Conservation (phyloP, 2,888 invertebrate genomes). For the Aethes cnicana region DNA sequence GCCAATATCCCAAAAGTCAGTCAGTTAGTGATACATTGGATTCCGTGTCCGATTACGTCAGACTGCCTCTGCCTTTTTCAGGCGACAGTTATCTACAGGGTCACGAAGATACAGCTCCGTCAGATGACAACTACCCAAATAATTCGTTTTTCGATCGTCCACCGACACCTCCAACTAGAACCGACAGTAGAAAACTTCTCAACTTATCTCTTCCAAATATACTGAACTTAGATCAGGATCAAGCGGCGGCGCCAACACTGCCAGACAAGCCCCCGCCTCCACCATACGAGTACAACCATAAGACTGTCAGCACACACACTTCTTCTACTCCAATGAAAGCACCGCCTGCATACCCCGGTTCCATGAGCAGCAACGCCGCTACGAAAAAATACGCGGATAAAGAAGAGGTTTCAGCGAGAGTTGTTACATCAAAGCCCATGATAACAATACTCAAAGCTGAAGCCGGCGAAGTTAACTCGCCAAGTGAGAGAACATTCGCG, state of each 20-base stretch:
- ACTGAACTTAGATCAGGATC: slow-evolving; percentile 60
- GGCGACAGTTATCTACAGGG: slow-evolving; percentile 83
- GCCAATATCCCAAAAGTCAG: slow-evolving; percentile 87
- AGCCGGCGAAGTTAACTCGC: slow-evolving; percentile 85
- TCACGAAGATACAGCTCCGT: slow-evolving; percentile 83
- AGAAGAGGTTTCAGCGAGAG: slow-evolving; percentile 88
- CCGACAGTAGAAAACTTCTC: slow-evolving; percentile 82
- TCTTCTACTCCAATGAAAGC: slow-evolving; percentile 70
- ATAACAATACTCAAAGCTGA: slow-evolving; percentile 90
- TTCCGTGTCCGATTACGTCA: slow-evolving; percentile 95
- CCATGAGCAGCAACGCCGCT: slow-evolving; percentile 39
- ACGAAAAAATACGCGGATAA: slow-evolving; percentile 57
- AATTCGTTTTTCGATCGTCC: slow-evolving; percentile 81
- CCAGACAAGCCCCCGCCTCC: slow-evolving; percentile 83
- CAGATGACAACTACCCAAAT: slow-evolving; percentile 77
- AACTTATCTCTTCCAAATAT: slow-evolving; percentile 76
- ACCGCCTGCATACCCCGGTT: slow-evolving; percentile 86
- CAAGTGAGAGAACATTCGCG: slow-evolving; percentile 81
- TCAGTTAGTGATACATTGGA: slow-evolving; percentile 93
- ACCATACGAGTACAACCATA: slow-evolving; percentile 85
- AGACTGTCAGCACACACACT: slow-evolving; percentile 72
- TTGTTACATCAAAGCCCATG: slow-evolving; percentile 89
- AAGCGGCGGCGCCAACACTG: slow-evolving; percentile 47
- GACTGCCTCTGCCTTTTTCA: slow-evolving; percentile 84
- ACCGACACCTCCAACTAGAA: slow-evolving; percentile 87